Conservation (phyloP, 1,140 invertebrate species). For the Drosophila lacertosa region DNA sequence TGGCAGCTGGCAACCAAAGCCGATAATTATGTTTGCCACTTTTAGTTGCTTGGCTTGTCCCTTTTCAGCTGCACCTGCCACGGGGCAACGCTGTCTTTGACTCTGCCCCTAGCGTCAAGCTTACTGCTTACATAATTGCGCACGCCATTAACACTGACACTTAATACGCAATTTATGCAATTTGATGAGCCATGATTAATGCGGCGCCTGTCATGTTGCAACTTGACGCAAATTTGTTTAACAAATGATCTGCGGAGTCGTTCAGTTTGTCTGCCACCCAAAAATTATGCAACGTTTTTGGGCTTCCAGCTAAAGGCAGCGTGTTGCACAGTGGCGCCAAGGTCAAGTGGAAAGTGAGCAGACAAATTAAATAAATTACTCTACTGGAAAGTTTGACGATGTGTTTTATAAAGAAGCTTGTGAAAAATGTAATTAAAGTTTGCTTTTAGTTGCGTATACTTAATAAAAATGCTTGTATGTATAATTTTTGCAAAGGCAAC, state of each 20-base stretch:
- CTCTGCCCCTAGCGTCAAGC: slow-evolving; percentile 20
- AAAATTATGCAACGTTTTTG: slow-evolving; percentile 32
- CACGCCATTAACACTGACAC: slow-evolving; percentile 62
- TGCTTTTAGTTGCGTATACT: neutral
- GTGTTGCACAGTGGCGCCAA: slow-evolving; percentile 22
- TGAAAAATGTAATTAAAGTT: slow-evolving; percentile 5
- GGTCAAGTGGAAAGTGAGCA: neutral
- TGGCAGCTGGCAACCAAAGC: slow-evolving; percentile 11
- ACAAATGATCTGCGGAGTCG: slow-evolving; percentile 53
- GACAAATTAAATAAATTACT: neutral
- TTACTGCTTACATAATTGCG: slow-evolving; percentile 41
- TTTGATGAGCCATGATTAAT: slow-evolving; percentile 77
- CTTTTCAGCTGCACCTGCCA: neutral
- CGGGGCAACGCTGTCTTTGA: neutral
- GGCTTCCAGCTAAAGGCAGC: neutral
- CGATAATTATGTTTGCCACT: slow-evolving; percentile 31
- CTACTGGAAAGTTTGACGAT: neutral
- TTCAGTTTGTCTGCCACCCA: slow-evolving; percentile 5
- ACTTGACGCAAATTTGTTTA: slow-evolving; percentile 69
- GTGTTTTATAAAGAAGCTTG: neutral
- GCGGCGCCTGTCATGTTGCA: slow-evolving; percentile 58
- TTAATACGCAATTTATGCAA: slow-evolving; percentile 64
- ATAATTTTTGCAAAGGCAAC: too few relatives aligned
- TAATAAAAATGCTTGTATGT: too few relatives aligned
- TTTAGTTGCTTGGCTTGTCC: slow-evolving; percentile 1